phyloP scores from a whole-genome alignment of 2,797 vertebrate species.

The Pseudochirops cupreus region DNA sequence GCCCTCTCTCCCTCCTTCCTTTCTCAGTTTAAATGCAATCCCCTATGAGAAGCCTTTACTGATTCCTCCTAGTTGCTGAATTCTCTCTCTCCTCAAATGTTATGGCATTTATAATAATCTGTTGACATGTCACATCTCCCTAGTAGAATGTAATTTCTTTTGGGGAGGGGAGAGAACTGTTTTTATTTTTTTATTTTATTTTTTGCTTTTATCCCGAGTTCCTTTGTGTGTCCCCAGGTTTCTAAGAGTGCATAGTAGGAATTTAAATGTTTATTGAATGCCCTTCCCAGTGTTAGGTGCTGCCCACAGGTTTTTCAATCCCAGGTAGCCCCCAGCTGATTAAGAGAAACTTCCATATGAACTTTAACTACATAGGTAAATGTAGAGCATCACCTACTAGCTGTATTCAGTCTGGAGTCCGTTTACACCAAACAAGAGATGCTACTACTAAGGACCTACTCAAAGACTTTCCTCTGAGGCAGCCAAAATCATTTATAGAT shows the following conservation, averaged over 20 bases:
- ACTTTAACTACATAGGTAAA: background rate
- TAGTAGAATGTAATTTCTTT: background rate
- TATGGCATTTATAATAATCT: background rate
- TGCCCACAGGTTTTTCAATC: background rate
- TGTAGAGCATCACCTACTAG: background rate
- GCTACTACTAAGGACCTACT: background rate
- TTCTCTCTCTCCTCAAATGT: background rate
- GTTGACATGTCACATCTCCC: background rate
- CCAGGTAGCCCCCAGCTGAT: background rate
- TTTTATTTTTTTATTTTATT: background rate
- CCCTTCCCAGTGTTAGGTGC: background rate
- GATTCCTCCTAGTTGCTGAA: background rate
- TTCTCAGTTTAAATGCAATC: background rate
- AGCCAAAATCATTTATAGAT: background rate
- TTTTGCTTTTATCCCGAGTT: background rate
- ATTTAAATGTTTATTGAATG: background rate
- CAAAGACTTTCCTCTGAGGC: background rate
- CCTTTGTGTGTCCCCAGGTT: background rate
- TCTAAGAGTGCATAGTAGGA: background rate
- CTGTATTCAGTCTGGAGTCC: background rate
- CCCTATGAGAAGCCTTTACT: background rate
- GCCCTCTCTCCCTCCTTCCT: background rate
- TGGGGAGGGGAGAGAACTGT: background rate
- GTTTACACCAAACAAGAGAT: background rate
- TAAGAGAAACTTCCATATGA: background rate